Evolutionary conservation across 2,888 invertebrate species (phyloP).

Genomic region (Conchocele bisecta): DNA sequence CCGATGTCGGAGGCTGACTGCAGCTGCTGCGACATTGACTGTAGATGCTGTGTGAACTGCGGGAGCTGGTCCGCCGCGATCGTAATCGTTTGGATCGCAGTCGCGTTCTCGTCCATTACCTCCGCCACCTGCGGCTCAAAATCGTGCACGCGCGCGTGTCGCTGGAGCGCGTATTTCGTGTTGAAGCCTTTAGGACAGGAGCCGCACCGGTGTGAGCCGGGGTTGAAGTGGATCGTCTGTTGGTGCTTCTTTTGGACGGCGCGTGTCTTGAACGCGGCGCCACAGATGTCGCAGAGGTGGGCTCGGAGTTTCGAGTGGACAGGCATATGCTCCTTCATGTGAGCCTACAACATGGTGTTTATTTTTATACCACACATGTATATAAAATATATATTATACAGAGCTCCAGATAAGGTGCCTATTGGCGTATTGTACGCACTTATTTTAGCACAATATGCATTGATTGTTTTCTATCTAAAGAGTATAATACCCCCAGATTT

Average conservation of each 20-base stretch:
- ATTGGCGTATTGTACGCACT: too few relatives aligned
- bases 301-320: slow-evolving; percentile 83
- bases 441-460: too few relatives aligned
- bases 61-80: slow-evolving; percentile 44
- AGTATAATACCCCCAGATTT: too few relatives aligned
- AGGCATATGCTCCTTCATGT: slow-evolving; percentile 80
- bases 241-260: slow-evolving; percentile 83
- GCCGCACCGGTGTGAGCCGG: slow-evolving; percentile 79
- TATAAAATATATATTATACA: too few relatives aligned
- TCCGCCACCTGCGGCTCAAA: slow-evolving; percentile 1
- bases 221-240: slow-evolving; percentile 82
- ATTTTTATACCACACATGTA: too few relatives aligned
- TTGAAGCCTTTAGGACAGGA: slow-evolving; percentile 82
- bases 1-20: too few relatives aligned
- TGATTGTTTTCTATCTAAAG: too few relatives aligned
- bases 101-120: slow-evolving; percentile 50
- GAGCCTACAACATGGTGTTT: slow-evolving; percentile 72
- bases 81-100: slow-evolving; percentile 54
- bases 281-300: slow-evolving; percentile 84
- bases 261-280: slow-evolving; percentile 84
- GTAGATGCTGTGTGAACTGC: slow-evolving; percentile 36
- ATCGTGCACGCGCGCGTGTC: slow-evolving; percentile 80
- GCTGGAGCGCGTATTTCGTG: slow-evolving; percentile 82
- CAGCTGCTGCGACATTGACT: too few relatives aligned
- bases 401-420: too few relatives aligned